These are phyloP conservation scores for Atherinosoma microstoma DNA, from an alignment of 2,797 vertebrate genomes.

Conservation along the genomic window DNA sequence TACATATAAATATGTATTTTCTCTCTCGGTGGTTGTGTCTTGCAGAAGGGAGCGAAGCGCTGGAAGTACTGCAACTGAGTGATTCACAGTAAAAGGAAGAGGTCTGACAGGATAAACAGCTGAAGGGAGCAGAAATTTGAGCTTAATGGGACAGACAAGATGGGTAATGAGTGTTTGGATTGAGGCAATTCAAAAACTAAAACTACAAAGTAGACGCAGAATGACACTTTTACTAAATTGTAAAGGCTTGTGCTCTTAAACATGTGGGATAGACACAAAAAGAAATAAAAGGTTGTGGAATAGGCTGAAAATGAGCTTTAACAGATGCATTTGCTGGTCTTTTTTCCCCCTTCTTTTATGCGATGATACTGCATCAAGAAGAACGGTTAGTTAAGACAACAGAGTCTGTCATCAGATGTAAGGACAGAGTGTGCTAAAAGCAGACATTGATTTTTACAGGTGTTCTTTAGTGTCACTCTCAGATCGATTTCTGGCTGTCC, in stretches of 20 bases:
- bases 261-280: accelerated
- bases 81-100: constrained; percentile 13
- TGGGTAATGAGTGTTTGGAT: constrained; percentile 16
- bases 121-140: constrained; percentile 2
- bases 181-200: not conserved
- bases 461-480: not conserved
- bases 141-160: constrained; percentile 15
- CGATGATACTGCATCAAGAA: not conserved
- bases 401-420: not conserved
- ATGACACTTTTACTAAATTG: not conserved
- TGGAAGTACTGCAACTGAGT: constrained; percentile 15
- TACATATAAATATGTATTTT: not conserved
- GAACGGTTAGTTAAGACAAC: not conserved
- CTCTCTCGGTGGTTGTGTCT: not conserved
- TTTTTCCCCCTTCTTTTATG: accelerated
- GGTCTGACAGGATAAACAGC: not conserved
- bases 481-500: not conserved
- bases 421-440: not conserved
- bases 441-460: not conserved
- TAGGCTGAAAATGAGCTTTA: not conserved
- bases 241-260: not conserved
- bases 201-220: not conserved
- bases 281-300: accelerated
- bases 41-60: not conserved
- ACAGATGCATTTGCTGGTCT: not conserved